Conservation (phyloP, 2,797 vertebrate genomes). For the Xenentodon cancila region DNA sequence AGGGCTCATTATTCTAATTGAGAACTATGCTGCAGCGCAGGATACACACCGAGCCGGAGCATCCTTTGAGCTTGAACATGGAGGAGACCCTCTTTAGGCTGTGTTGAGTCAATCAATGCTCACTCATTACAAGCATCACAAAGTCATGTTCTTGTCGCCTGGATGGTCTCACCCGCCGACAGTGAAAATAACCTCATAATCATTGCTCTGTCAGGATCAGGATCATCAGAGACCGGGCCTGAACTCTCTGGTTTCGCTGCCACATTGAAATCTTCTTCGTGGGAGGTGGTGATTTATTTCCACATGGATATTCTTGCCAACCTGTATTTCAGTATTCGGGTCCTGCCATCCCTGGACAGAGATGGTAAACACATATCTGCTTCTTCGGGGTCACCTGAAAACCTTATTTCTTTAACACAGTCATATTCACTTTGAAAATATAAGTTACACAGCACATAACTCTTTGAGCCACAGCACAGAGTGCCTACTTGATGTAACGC, state of each 20-base stretch:
- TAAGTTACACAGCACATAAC: slow-evolving; percentile 7
- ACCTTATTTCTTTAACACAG: slow-evolving; percentile 19
- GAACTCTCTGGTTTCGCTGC: slow-evolving; percentile 53
- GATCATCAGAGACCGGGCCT: slow-evolving; percentile 60
- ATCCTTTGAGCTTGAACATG: slow-evolving; percentile 60
- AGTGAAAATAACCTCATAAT: slow-evolving; percentile 86
- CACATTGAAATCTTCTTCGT: slow-evolving; percentile 30
- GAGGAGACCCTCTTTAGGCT: slow-evolving; percentile 72
- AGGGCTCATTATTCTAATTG: slow-evolving; percentile 80
- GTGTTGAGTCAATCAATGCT: slow-evolving; percentile 86
- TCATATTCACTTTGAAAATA: slow-evolving; percentile 7
- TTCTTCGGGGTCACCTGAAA: slow-evolving; percentile 9
- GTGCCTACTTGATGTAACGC: slow-evolving; percentile 30
- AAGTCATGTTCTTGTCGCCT: slow-evolving; percentile 86
- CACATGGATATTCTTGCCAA: slow-evolving; percentile 15
- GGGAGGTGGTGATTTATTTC: slow-evolving; percentile 29
- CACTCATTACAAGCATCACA: slow-evolving; percentile 87
- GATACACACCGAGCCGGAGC: slow-evolving; percentile 47
- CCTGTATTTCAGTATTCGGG: slow-evolving; percentile 7
- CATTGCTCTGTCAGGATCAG: slow-evolving; percentile 80
- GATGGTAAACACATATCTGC: slow-evolving; percentile 6
- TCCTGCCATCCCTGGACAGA: slow-evolving; percentile 11
- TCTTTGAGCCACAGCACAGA: slow-evolving; percentile 18
- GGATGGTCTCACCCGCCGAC: slow-evolving; percentile 83
- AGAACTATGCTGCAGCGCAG: slow-evolving; percentile 53